Evolutionary conservation across 2,888 invertebrate species (phyloP).

Genomic region (Therioaphis trifolii): DNA sequence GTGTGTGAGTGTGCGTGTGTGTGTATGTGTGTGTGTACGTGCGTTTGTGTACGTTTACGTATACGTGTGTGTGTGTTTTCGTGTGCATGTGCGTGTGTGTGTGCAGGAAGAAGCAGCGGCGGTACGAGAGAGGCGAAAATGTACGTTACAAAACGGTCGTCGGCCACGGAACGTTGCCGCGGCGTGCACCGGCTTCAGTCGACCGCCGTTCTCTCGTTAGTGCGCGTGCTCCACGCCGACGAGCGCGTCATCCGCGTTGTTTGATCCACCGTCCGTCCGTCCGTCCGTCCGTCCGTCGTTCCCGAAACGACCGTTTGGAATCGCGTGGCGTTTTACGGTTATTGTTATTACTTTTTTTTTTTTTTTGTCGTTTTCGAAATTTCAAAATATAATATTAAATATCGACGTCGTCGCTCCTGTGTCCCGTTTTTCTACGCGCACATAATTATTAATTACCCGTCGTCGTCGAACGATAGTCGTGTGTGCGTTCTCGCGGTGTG

Average conservation of each 20-base stretch:
- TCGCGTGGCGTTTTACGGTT: not conserved
- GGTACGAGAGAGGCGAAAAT: slow-evolving; percentile 8
- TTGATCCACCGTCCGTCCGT: not conserved
- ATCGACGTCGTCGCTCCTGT: no score
- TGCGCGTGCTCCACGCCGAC: slow-evolving; percentile 51
- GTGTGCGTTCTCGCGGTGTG: not conserved
- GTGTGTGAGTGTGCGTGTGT: not conserved
- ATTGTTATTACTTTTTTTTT: no score
- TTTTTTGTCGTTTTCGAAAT: not conserved
- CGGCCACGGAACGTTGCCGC: slow-evolving; percentile 42
- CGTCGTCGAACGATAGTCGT: no score
- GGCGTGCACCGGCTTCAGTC: slow-evolving; percentile 49
- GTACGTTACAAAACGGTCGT: slow-evolving; percentile 55
- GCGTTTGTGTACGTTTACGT: no score
- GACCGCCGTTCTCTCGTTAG: slow-evolving; percentile 55
- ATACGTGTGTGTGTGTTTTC: not conserved
- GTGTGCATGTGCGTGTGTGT: not conserved
- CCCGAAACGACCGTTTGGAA: no score
- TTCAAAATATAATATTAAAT: not conserved
- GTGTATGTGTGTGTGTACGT: not conserved
- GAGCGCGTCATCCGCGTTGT: slow-evolving; percentile 6
- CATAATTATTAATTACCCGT: no score
- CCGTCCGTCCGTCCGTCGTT: not conserved
- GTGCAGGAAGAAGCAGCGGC: not conserved
- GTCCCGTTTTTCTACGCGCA: no score